Conservation (phyloP, 1,140 invertebrate genomes). For the Scaptodrosophila lebanonensis region DNA sequence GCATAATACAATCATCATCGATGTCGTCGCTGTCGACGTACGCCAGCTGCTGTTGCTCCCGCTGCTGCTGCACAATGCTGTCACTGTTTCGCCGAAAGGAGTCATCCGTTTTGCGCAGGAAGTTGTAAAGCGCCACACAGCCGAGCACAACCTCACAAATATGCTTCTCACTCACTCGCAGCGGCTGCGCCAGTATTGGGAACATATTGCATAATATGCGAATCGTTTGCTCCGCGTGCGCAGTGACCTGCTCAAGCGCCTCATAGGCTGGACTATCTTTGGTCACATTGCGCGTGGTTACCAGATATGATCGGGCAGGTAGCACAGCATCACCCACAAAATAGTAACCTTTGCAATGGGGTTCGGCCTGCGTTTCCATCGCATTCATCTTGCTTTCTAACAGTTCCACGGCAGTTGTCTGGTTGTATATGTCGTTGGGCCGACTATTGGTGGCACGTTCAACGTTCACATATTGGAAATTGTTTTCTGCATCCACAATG, state of each 20-base stretch:
- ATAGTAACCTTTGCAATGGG: slow-evolving; percentile 48
- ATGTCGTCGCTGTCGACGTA: slow-evolving; percentile 56
- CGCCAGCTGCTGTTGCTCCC: slow-evolving; percentile 47
- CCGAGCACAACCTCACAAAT: slow-evolving; percentile 67
- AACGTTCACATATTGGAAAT: slow-evolving; percentile 68
- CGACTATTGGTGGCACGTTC: slow-evolving; percentile 57
- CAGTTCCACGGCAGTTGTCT: slow-evolving; percentile 62
- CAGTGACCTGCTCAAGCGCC: slow-evolving; percentile 50
- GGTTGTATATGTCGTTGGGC: slow-evolving; percentile 66
- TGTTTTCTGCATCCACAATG: slow-evolving; percentile 69
- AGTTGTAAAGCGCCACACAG: slow-evolving; percentile 70
- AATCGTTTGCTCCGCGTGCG: slow-evolving; percentile 65
- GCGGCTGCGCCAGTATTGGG: slow-evolving; percentile 62
- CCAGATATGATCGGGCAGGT: slow-evolving; percentile 57
- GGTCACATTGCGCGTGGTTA: slow-evolving; percentile 51
- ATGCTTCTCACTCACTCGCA: slow-evolving; percentile 65
- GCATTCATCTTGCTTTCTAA: slow-evolving; percentile 60
- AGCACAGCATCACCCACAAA: slow-evolving; percentile 59
- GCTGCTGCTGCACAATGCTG: slow-evolving; percentile 56
- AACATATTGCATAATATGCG: slow-evolving; percentile 73
- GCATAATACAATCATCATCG: slow-evolving; percentile 70
- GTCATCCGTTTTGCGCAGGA: slow-evolving; percentile 69
- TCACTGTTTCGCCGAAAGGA: slow-evolving; percentile 64
- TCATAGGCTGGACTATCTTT: slow-evolving; percentile 46
- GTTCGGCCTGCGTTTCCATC: slow-evolving; percentile 39